phyloP scores from a whole-genome alignment of 1,140 invertebrate species.

The Zaprionus inermis region DNA sequence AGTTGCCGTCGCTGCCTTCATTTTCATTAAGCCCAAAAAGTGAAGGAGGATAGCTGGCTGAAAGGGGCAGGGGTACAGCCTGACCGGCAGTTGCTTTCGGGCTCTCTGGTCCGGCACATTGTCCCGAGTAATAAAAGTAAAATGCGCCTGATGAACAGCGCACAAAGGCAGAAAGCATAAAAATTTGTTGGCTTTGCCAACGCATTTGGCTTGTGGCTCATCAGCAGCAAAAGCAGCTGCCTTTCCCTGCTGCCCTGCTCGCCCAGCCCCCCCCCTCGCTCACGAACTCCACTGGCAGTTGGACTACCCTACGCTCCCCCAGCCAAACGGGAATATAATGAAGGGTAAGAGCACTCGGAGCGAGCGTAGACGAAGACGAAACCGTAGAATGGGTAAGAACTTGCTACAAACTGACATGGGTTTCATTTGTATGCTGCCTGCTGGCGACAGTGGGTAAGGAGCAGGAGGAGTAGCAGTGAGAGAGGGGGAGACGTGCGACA shows the following conservation, averaged over 20 bases:
- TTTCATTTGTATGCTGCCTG: conserved; percentile 77
- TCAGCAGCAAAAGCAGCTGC: conserved; percentile 38
- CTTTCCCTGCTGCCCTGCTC: no score
- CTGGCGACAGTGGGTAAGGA: conserved; percentile 57
- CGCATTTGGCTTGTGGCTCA: conserved; percentile 54
- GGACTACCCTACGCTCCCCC: background rate
- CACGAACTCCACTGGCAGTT: conserved; percentile 12
- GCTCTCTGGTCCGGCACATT: conserved; percentile 29
- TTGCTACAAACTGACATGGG: conserved; percentile 69
- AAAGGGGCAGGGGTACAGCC: background rate
- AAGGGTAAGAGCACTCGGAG: conserved; percentile 54
- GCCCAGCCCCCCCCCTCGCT: no score
- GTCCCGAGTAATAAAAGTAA: conserved; percentile 78
- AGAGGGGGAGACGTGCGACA: background rate
- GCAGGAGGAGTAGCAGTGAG: background rate
- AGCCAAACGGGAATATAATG: conserved; percentile 59
- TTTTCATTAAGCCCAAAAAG: conserved; percentile 70
- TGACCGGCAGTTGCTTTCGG: conserved; percentile 27
- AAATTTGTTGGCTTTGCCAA: conserved; percentile 66
- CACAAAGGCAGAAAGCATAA: conserved; percentile 69
- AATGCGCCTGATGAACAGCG: conserved; percentile 73
- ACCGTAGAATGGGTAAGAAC: conserved; percentile 18
- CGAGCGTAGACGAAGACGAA: conserved; percentile 12
- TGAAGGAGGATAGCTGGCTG: background rate
- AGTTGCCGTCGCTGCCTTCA: conserved; percentile 42